Base-by-base conservation (phyloP, 2,113 vertebrate species). In the Ursus arctos region DNA sequence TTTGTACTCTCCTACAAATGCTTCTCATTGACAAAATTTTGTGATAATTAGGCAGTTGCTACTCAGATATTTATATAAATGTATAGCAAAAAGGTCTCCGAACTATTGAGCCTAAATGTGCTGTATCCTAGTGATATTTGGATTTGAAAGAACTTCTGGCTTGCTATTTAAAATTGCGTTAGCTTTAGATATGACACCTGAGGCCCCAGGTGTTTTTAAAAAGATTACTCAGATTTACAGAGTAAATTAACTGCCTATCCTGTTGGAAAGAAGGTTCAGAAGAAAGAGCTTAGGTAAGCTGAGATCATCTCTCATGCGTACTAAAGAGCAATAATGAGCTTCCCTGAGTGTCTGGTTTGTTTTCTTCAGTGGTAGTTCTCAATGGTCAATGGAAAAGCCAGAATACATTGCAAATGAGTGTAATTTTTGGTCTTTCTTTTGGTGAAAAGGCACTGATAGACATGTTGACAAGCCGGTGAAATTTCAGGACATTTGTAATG, bases 241-340 rank as follows among this genome's bases (percentile, higher is more conserved):
- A 0, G 0, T 91, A 94, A 47, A 59, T 96, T 79, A 97, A 92
- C 91, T 98, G 92, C 24, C 26, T 96, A 96, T 98, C 98, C 43
- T 51, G 51, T 19, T 91, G 88, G 96, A 98, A 98, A 77, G 91
- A 96, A 94, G 28, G 80, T 26, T 82, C 92, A 77, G 90, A 93
- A 88, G 88, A 89, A 91, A 88, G 49, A 97, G 69, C 28, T 15
- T 21, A 24, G 83, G 43, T 97, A 91, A 96, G 82, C 96, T 98
- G 98, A 98, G 94, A 97, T 98, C 98, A 91, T 61, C 74, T 98
- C 98, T 98, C 94, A 81, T 57, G n/a, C 94, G 77, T 88, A 93
- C 79, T 98, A 96, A 98, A 98, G 97, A 97, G 59, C 92, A 89
- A 97, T 97, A 80, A 88, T 47, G 49, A 86, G 47, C 63, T 95